Base-by-base conservation (phyloP, 2,888 invertebrate species). In the Eledona agricola region DNA sequence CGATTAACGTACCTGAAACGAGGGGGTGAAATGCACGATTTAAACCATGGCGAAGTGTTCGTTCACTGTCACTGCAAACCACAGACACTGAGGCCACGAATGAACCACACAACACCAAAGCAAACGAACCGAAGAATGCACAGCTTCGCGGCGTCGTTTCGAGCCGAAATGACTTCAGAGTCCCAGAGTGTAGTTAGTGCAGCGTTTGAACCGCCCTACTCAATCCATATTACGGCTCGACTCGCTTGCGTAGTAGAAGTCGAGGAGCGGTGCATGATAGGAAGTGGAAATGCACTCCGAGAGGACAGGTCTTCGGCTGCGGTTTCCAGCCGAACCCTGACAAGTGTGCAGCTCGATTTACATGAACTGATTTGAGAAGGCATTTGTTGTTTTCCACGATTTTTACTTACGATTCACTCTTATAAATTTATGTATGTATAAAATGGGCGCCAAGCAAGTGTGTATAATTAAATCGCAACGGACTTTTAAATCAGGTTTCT, bases 151-250 rank as follows among this genome's bases (percentile, higher is more conserved):
- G 17, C 35, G 37, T 19, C 38, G 49, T 38, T 42, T 42, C 51
- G 15, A 17, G 17, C 31, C 50, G 51, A 35, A 50, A 15, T 47
- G 42, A 35, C 35, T 35, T 60, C 63, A 60, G 59, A 59, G 51
- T 42, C 43, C 62, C 63, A 60, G 59, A 59, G 51, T 49, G 55
- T 35, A n/a, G n/a, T n/a, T n/a, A n/a, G n/a, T n/a, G n/a, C n/a
- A 58, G 57, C 59, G 53, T 57, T 55, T 59, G 59, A 58, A 51
- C 32, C 51, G 51, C 63, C 63, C 62, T 50, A 58, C 60, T 59
- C 63, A 64, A 64, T 64, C 63, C 62, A 64, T 64, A 64, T 60
- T 60, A 62, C 57, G 59, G 57, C 53, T 58, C 58, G 57, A 61
- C 60, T 62, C 58, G 54, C 64, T 60, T 64, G 64, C 64, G 62